Evolutionary conservation across 1,140 invertebrate genomes (phyloP), one percentile per base, ranked within the genome.

Genomic region (Drosophila busckii): DNA sequence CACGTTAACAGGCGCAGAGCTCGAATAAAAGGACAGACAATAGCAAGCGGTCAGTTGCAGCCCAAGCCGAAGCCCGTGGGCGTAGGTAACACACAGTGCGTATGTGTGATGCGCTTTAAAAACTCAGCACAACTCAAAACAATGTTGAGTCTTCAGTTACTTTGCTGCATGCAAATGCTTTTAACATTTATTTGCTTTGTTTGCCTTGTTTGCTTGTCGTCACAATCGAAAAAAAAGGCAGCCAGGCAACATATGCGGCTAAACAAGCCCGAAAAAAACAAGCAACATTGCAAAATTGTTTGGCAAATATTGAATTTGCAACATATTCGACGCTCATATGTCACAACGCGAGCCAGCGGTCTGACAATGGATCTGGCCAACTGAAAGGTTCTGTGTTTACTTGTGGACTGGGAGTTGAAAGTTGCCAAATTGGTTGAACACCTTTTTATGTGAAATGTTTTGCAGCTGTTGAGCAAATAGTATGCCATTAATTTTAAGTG

Each of bases 231-330:
- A 63, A 56, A 58, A 53, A 67, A 46, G 23, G 40, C 35, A 44
- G 15, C 20, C 55, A 55, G 26, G 15, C 13, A 48, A 49, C 42
- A 42, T 41, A 34, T 17, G 25, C 23, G 45, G 13, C 41, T 31
- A 50, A 42, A 46, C 59, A 64, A 49, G 42, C 13, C 35, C 46
- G 25, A 50, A 50, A 40, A 66, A 56, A 64, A 56, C 45, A 68
- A 61, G 65, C 62, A 80, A 73, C 28, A 56, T 67, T 68, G 67
- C 60, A 82, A 85, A 86, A 82, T 85, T 84, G 84, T 85, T n/a
- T 80, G 64, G 84, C 75, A 86, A 86, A 86, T 86, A 86, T 86
- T 86, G 84, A 86, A 84, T 71, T 82, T 86, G 84, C 84, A 85
- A 82, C 84, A 78, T 73, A 78, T 78, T 78, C 75, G 73, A 75